These are phyloP conservation scores for Phymorhynchus buccinoides DNA, from an alignment of 1,140 invertebrate genomes.

Conservation along the genomic window DNA sequence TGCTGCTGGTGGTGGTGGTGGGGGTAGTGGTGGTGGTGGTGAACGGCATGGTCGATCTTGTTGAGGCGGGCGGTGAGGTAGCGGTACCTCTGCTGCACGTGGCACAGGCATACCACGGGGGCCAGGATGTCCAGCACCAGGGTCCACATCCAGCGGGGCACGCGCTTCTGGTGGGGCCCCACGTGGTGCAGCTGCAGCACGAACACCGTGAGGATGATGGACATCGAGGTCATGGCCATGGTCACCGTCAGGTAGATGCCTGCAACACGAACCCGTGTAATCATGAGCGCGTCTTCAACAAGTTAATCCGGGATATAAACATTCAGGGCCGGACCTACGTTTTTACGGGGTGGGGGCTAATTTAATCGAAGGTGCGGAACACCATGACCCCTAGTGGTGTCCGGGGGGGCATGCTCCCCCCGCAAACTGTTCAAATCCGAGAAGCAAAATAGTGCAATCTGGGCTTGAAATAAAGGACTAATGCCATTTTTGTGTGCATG, in stretches of 20 bases:
- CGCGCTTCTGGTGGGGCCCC: conserved; percentile 67
- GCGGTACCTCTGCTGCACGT: conserved; percentile 28
- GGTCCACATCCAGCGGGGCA: conserved; percentile 66
- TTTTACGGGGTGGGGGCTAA: too few species aligned
- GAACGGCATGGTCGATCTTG: not conserved
- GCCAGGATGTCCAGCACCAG: conserved; percentile 54
- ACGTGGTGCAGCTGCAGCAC: conserved; percentile 74
- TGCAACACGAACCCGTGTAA: conserved; percentile 46
- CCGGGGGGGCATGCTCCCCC: too few species aligned
- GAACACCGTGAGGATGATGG: conserved; percentile 74
- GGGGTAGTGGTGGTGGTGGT: not conserved
- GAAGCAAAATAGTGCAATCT: too few species aligned
- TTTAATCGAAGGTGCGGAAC: too few species aligned
- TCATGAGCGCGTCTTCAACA: too few species aligned
- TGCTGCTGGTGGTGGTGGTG: not conserved
- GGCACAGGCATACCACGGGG: conserved; percentile 52
- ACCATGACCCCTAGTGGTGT: too few species aligned
- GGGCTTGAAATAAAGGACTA: too few species aligned
- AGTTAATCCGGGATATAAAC: too few species aligned
- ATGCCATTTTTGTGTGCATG: too few species aligned
- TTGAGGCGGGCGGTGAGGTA: conserved; percentile 26
- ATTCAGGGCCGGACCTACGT: too few species aligned
- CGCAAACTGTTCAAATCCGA: too few species aligned
- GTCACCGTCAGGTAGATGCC: conserved; percentile 74
- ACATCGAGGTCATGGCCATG: conserved; percentile 74